Evolutionary conservation across 2,888 invertebrate genomes (phyloP).

Genomic region (Phengaris arion): DNA sequence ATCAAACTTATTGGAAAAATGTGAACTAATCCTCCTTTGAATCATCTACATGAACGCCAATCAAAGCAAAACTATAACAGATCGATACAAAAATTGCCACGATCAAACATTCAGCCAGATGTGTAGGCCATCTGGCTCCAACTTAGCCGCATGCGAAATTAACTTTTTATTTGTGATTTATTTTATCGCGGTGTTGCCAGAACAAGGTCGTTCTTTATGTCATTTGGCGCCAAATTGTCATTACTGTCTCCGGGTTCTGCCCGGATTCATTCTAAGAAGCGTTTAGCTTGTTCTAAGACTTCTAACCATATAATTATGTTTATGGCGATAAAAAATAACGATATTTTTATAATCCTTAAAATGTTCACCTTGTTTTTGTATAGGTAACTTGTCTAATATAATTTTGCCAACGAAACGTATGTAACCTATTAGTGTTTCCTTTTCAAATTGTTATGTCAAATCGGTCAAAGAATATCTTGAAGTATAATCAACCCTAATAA

Average conservation of each 20-base stretch:
- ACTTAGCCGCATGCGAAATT: conserved; percentile 54
- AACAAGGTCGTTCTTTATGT: conserved; percentile 54
- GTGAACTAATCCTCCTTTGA: too few relatives aligned
- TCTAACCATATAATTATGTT: conserved; percentile 38
- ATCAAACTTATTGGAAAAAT: too few relatives aligned
- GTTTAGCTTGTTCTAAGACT: conserved; percentile 36
- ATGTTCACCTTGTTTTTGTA: background rate
- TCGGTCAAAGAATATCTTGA: conserved; percentile 47
- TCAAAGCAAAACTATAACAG: conserved; percentile 14
- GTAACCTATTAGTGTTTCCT: conserved; percentile 47
- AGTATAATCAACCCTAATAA: conserved; percentile 47
- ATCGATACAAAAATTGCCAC: conserved; percentile 33
- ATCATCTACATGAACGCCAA: too few relatives aligned
- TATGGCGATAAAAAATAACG: background rate
- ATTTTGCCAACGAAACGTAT: background rate
- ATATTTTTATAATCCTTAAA: background rate
- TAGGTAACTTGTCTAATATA: background rate
- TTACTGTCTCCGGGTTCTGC: conserved; percentile 24
- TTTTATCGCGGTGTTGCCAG: conserved; percentile 53
- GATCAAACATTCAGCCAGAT: conserved; percentile 45
- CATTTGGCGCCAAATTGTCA: conserved; percentile 43
- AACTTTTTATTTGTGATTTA: conserved; percentile 61
- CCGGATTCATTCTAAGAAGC: conserved; percentile 7
- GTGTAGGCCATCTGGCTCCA: conserved; percentile 51
- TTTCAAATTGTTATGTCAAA: conserved; percentile 53